phyloP scores from a whole-genome alignment of 92 coral and sea anemone species.

The Umimayanthus kanabou region DNA sequence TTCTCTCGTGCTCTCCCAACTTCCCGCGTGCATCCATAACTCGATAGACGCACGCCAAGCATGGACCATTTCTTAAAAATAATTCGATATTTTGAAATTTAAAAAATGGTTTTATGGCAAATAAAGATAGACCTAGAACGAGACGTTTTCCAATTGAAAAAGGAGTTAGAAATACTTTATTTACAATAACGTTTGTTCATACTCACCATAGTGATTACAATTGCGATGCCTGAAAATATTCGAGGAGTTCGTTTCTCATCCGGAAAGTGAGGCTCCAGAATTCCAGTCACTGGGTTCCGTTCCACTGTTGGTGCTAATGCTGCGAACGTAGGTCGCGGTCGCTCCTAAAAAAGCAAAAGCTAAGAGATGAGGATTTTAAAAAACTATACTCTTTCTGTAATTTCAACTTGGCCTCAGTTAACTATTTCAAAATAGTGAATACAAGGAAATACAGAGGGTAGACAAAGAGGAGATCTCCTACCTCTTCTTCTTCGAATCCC shows the following conservation, averaged over 20 bases:
- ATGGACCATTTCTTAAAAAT: too few relatives aligned
- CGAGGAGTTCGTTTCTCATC: constrained; percentile 96
- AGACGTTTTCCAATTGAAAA: not conserved
- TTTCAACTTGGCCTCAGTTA: not conserved
- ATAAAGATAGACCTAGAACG: not conserved
- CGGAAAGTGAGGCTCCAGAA: constrained; percentile 97
- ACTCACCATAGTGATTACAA: constrained; percentile 97
- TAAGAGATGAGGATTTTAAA: too few relatives aligned
- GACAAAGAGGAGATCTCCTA: constrained; percentile 5
- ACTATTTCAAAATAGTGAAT: too few relatives aligned
- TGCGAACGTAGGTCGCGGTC: constrained; percentile 99
- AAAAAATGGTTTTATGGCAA: too few relatives aligned
- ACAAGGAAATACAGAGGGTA: not conserved
- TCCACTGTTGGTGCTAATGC: constrained; percentile 99
- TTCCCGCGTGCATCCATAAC: too few relatives aligned
- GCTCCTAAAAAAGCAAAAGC: constrained; percentile 58
- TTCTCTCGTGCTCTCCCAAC: too few relatives aligned
- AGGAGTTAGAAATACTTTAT: not conserved
- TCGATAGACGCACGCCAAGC: too few relatives aligned
- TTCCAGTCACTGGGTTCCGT: constrained; percentile 99
- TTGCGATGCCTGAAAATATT: constrained; percentile 95
- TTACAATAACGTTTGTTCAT: not conserved
- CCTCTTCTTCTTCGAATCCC: constrained; percentile 87
- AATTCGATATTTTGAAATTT: too few relatives aligned
- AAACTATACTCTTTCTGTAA: not conserved